A percentile compares a stretch with the other conserved stretches of the same genome.
phyloP scores from a whole-genome alignment of 2,888 invertebrate genomes.

The Lithosia quadra region DNA sequence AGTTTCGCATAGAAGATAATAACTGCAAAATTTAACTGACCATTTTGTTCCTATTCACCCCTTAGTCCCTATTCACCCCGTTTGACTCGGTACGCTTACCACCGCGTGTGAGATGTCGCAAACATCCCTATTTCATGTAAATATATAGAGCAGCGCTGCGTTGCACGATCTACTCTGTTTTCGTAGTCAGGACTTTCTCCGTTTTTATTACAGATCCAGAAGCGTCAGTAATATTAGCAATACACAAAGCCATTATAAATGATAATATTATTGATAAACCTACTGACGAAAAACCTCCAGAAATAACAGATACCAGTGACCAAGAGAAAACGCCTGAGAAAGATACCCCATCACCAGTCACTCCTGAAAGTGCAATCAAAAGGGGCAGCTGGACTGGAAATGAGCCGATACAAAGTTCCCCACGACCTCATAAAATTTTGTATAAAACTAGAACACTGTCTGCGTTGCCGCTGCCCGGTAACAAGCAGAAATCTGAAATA shows the following conservation, averaged over 20 bases:
- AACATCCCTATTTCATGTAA: too few relatives aligned
- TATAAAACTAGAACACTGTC: slow-evolving; percentile 82
- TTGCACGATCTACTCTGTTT: too few relatives aligned
- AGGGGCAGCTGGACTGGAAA: slow-evolving; percentile 71
- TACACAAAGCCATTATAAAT: slow-evolving; percentile 69
- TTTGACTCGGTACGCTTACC: too few relatives aligned
- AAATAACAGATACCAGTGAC: slow-evolving; percentile 64
- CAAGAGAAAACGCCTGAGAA: slow-evolving; percentile 75
- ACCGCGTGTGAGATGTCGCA: too few relatives aligned
- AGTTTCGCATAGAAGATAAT: too few relatives aligned
- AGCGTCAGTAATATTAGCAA: slow-evolving; percentile 69
- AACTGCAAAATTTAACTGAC: too few relatives aligned
- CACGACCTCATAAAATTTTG: slow-evolving; percentile 77
- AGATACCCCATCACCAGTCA: slow-evolving; percentile 68
- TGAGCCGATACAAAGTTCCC: slow-evolving; percentile 67
- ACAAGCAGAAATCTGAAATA: slow-evolving; percentile 73
- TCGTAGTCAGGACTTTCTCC: background rate
- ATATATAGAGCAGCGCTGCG: too few relatives aligned
- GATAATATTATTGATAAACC: slow-evolving; percentile 51
- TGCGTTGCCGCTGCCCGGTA: slow-evolving; percentile 73
- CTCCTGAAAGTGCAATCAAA: slow-evolving; percentile 67
- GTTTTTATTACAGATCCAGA: slow-evolving; percentile 72
- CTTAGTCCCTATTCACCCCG: too few relatives aligned
- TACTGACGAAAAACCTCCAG: slow-evolving; percentile 63
- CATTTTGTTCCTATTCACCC: too few relatives aligned